Conservation (phyloP, 2,888 invertebrate species). For the Philaethria dido region DNA sequence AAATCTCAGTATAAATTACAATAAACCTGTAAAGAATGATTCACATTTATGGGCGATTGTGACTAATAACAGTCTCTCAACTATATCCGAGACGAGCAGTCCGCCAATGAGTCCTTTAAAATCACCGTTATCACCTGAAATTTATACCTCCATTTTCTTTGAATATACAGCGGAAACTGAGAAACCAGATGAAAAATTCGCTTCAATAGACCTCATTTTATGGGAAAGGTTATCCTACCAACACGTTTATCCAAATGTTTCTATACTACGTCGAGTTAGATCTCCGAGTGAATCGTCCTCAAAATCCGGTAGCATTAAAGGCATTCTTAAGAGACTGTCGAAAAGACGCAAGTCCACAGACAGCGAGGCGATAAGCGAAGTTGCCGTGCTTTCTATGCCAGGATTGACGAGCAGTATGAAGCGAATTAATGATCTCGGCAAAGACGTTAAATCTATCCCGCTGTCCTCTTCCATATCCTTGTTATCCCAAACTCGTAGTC, state of each 20-base stretch:
- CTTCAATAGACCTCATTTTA: constrained; percentile 72
- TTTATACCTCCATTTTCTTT: constrained; percentile 75
- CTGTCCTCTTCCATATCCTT: constrained; percentile 69
- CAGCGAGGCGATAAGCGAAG: constrained; percentile 59
- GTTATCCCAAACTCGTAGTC: constrained; percentile 67
- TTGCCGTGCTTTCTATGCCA: constrained; percentile 69
- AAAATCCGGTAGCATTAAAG: constrained; percentile 61
- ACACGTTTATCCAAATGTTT: constrained; percentile 68
- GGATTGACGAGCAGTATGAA: constrained; percentile 65
- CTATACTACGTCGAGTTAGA: constrained; percentile 54
- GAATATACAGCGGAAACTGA: constrained; percentile 63
- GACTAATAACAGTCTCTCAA: constrained; percentile 61
- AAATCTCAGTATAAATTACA: constrained; percentile 54
- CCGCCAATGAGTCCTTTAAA: constrained; percentile 54
- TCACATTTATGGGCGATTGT: constrained; percentile 66
- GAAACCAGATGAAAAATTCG: constrained; percentile 58
- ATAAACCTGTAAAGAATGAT: constrained; percentile 59
- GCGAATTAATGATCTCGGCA: constrained; percentile 66
- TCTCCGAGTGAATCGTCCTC: constrained; percentile 54
- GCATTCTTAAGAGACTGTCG: constrained; percentile 60
- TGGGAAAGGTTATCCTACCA: constrained; percentile 71
- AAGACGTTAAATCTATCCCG: constrained; percentile 67
- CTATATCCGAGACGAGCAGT: constrained; percentile 68
- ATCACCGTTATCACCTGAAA: constrained; percentile 62
- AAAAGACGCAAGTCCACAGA: constrained; percentile 57